A percentile compares a stretch with the other conserved stretches of the same genome.
Conservation (phyloP, 1,140 invertebrate species). For the Sitophilus oryzae region DNA sequence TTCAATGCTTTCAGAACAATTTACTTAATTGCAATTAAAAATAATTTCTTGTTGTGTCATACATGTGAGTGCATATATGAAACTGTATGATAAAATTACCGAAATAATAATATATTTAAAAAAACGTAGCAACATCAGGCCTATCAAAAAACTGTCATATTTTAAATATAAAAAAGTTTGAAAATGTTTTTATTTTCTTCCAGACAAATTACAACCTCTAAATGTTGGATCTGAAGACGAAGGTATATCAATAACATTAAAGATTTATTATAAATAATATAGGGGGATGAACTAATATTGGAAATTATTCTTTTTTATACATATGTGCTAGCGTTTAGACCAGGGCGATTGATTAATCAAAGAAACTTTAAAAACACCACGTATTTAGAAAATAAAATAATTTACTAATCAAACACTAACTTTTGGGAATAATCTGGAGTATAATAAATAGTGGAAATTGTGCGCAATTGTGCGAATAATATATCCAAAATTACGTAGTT, state of each 20-base stretch:
- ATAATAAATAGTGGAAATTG: no score
- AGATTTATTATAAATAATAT: background rate
- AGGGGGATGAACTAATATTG: background rate
- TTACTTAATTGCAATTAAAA: constrained; percentile 20
- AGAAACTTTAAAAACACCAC: background rate
- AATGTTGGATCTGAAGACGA: background rate
- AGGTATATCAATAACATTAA: constrained; percentile 7
- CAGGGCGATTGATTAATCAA: background rate
- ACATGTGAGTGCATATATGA: no score
- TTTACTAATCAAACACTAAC: background rate
- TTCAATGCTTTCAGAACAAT: constrained; percentile 11
- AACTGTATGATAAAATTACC: no score
- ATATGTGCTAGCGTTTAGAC: background rate
- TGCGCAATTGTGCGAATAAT: no score
- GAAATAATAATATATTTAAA: no score
- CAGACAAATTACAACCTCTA: constrained; percentile 1
- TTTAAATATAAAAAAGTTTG: background rate
- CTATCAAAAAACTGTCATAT: background rate
- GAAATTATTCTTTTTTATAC: background rate
- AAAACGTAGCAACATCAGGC: background rate
- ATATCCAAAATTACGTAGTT: no score
- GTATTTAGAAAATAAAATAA: background rate
- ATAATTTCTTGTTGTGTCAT: background rate
- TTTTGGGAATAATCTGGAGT: no score
- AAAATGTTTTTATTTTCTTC: background rate